Evolutionary conservation across 1,140 invertebrate species (phyloP), one percentile per base, ranked within the genome.

Genomic region (Trichomalopsis sarcophagae): DNA sequence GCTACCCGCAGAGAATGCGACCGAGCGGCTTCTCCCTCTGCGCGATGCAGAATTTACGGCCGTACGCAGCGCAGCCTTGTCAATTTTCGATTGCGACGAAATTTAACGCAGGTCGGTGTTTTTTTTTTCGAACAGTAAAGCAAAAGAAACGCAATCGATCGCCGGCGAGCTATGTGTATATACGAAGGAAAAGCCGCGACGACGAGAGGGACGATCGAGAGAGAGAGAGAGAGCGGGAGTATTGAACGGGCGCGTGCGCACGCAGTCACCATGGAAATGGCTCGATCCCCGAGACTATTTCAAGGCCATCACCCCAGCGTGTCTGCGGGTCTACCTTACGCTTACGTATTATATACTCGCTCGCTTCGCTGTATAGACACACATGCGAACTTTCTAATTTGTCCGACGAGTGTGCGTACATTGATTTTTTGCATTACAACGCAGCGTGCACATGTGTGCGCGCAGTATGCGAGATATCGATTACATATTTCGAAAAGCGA

Each of bases 231-330:
- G 68, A 30, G 27, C 23, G 68, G 68, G 68, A 71, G 68, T 71
- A 71, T 71, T 71, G 68, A 71, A 33, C 40, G 27, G 40, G 14
- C 73, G 30, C 27, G 50, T 76, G 50, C 47, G 21, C 62, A 17
- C 23, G 33, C 73, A 62, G 62, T 84, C 82, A 50, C 75, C 82
- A 84, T 84, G 75, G 82, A 84, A 84, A 84, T 84, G 74, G 82
- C 36, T 84, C n/a, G 75, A 84, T 50, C 75, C 82, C 75, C n/a
- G 62, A 62, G 62, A 84, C 74, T 84, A 78, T 84, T 78, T 78
- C 82, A 84, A 77, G 74, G 82, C 82, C 74, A 27, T 23, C 50
- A 68, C 50, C 81, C 81, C 79, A 62, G 27, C 68, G 68, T 30
- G 68, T 71, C 30, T 71, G 55, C 68, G 68, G 68, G 23, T 14